Conservation (phyloP, 1,140 invertebrate genomes). For the Calosoma granatense region DNA sequence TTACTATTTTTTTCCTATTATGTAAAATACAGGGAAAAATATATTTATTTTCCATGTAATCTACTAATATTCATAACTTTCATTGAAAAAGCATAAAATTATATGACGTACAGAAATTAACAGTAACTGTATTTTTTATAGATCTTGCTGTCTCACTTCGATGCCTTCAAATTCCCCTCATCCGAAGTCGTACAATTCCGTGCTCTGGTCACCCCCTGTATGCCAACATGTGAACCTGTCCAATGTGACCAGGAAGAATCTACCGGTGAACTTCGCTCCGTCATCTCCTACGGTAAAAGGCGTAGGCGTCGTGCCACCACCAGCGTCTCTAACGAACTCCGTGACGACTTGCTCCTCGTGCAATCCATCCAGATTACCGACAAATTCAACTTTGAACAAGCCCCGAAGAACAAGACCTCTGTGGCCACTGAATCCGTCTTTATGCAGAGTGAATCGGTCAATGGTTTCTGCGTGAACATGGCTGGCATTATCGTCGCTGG, state of each 20-base stretch:
- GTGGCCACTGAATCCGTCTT: conserved; percentile 37
- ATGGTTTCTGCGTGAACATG: conserved; percentile 61
- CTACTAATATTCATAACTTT: too few species aligned
- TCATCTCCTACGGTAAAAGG: conserved; percentile 70
- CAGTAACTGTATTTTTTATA: too few species aligned
- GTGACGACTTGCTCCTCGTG: conserved; percentile 76
- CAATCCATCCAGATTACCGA: conserved; percentile 88
- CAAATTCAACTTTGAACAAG: conserved; percentile 72
- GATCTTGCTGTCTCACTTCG: conserved; percentile 83
- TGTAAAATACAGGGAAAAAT: too few species aligned
- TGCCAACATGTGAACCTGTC: conserved; percentile 83
- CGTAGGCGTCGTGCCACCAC: conserved; percentile 46
- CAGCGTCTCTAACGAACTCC: conserved; percentile 35
- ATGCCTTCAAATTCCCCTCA: conserved; percentile 93
- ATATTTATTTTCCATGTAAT: too few species aligned
- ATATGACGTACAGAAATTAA: too few species aligned
- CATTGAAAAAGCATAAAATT: too few species aligned
- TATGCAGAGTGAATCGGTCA: conserved; percentile 24
- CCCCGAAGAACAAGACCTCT: conserved; percentile 33
- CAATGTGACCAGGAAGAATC: conserved; percentile 72
- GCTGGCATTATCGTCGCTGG: conserved; percentile 68
- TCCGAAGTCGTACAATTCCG: conserved; percentile 91
- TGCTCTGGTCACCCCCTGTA: conserved; percentile 84
- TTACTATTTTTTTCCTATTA: too few species aligned
- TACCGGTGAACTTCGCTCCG: conserved; percentile 67